Conservation (phyloP, 2,113 vertebrate genomes). For the Montifringilla adamsi region DNA sequence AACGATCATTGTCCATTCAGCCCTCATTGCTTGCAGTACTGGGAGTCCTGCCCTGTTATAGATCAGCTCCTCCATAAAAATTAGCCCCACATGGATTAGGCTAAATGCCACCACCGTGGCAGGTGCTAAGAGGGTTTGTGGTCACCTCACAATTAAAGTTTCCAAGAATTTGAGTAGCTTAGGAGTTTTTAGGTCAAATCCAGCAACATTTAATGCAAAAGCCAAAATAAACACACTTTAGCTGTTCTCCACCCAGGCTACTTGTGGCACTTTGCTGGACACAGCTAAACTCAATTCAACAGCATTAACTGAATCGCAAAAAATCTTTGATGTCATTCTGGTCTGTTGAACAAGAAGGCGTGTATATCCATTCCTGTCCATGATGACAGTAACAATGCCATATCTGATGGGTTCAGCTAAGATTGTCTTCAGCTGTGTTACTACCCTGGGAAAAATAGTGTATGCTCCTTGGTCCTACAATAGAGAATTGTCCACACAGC, state of each 20-base stretch:
- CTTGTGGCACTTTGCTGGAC: not conserved
- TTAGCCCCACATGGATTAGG: not conserved
- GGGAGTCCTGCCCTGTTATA: not conserved
- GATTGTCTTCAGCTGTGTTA: not conserved
- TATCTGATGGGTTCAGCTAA: not conserved
- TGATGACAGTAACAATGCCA: not conserved
- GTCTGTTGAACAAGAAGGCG: rapidly evolving
- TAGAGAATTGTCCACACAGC: not conserved
- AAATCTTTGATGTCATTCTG: not conserved
- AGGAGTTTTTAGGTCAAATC: not conserved
- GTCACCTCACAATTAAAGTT: not conserved
- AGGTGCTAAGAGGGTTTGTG: not conserved
- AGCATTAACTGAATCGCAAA: not conserved
- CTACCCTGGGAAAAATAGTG: not conserved
- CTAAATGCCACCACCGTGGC: not conserved
- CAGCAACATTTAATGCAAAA: not conserved
- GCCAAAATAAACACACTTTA: not conserved
- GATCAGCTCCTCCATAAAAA: not conserved
- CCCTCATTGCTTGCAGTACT: not conserved
- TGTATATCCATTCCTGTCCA: not conserved
- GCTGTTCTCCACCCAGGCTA: not conserved
- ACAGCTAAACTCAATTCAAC: not conserved
- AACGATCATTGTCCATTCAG: not conserved
- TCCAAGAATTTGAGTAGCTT: not conserved
- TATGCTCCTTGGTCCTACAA: not conserved